Percentiles rank a stretch among this genome's conserved stretches.
These are phyloP conservation scores for Eueides isabella DNA, from an alignment of 1,140 invertebrate species.

Conservation along the genomic window DNA sequence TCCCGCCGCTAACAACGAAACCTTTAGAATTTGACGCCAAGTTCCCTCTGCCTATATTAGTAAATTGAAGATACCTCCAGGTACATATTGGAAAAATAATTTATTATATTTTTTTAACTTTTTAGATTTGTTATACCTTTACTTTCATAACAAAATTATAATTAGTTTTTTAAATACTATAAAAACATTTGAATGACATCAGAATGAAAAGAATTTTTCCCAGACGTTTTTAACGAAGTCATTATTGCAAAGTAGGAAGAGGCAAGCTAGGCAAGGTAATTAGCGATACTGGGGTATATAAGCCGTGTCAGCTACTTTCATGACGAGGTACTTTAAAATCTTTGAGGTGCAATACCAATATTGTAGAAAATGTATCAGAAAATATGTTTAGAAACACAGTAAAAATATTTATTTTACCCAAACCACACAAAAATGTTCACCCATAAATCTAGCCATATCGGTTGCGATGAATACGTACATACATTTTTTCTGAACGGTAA, in stretches of 20 bases:
- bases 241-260: slow-evolving; percentile 3
- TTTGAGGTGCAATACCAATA: background rate
- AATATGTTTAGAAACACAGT: background rate
- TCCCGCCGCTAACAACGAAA: too few relatives aligned
- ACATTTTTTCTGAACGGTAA: too few relatives aligned
- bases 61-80: too few relatives aligned
- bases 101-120: too few relatives aligned
- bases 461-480: too few relatives aligned
- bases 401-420: too few relatives aligned
- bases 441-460: too few relatives aligned
- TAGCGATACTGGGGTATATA: slow-evolving; percentile 11
- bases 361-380: background rate
- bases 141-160: background rate
- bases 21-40: too few relatives aligned
- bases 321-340: background rate
- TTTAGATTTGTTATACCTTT: background rate
- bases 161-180: background rate
- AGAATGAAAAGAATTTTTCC: slow-evolving; percentile 3
- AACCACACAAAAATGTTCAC: too few relatives aligned
- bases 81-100: too few relatives aligned
- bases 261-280: slow-evolving; percentile 7
- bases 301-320: slow-evolving; percentile 3
- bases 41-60: too few relatives aligned
- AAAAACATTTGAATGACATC: slow-evolving; percentile 4
- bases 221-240: slow-evolving; percentile 6